Conservation (phyloP, 2,797 vertebrate genomes). For the Neostethus bicornis region DNA sequence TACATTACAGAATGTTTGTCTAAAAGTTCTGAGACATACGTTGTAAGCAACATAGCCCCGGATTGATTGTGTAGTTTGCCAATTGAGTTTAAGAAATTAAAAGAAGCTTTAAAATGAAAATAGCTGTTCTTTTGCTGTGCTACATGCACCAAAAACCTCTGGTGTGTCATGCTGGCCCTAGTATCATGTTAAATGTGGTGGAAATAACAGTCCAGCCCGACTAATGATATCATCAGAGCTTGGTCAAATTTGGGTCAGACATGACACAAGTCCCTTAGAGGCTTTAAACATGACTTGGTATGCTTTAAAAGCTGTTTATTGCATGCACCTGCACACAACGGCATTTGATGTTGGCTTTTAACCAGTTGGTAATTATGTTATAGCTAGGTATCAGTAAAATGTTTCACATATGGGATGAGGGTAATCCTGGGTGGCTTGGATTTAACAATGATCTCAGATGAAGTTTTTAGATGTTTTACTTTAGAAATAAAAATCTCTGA, state of each 20-base stretch:
- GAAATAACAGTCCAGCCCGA: neutral
- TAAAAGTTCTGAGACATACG: no score
- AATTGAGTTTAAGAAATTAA: no score
- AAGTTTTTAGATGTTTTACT: constrained; percentile 60
- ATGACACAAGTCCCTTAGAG: constrained; percentile 21
- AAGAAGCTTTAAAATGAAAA: no score
- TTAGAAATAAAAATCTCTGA: constrained; percentile 41
- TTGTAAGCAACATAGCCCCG: no score
- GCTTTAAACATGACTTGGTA: constrained; percentile 29
- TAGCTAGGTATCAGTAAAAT: no score
- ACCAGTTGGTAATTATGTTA: constrained; percentile 15
- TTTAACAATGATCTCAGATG: constrained; percentile 49
- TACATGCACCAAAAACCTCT: no score
- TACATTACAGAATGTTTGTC: no score
- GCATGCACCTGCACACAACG: constrained; percentile 34
- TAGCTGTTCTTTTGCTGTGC: no score
- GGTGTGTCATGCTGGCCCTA: no score
- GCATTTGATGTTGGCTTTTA: constrained; percentile 21
- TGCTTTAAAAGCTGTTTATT: constrained; percentile 43
- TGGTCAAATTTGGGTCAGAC: constrained; percentile 39
- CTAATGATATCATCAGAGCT: constrained; percentile 6
- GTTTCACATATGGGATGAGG: constrained; percentile 23
- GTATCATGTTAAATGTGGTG: neutral
- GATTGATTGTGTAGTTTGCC: no score
- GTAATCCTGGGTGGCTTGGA: constrained; percentile 51